Evolutionary conservation across 2,888 invertebrate genomes (phyloP), one percentile per base, ranked within the genome.

Genomic region (Chaitophorus viminalis): DNA sequence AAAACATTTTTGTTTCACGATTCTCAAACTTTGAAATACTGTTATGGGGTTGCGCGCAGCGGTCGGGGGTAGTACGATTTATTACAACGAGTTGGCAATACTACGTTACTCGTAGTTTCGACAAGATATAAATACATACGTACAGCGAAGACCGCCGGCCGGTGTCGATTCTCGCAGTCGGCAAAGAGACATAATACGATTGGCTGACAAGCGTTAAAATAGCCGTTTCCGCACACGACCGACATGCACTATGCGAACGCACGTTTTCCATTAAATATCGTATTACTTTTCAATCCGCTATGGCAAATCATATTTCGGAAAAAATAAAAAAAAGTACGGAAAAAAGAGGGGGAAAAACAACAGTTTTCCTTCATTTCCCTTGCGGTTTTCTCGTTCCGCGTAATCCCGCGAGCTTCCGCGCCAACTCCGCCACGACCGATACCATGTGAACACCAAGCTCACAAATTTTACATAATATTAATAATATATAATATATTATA

Each of bases 261-360:
- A 78, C 78, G 78, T 60, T 78, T 78, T 78, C 78, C 78, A 60
- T 78, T 78, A 60, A 78, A 60, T 60, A 54, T 78, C 78, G 78
- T 78, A 78, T 60, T 78, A 78, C 78, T 60, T 78, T 78, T 78
- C 78, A 36, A 78, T 78, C 60, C 78, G 36, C 3, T 36, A 25
- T 4, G 68, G 60, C 33, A 78, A 78, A 78, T 60, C 60, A 54
- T 60, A 78, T 78, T 78, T 60, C 36, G 36, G 8, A 14, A 18
- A 33, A 72, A 31, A 72, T 11, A 46, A 46, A 14, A 46, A 46
- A 46, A 14, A 46, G 1, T 9, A 46, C 11, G 11, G 1, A 9
- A 46, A 46, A 46, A 46, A 46, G 11, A 9, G 46, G 46, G 17
- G 33, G 25, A 31, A 31, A 29, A 8, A 11, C 6, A 11, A 78